A percentile compares a stretch with the other conserved stretches of the same genome.
These are phyloP conservation scores for Anadara kagoshimensis DNA, from an alignment of 1,140 invertebrate species.

Conservation along the genomic window DNA sequence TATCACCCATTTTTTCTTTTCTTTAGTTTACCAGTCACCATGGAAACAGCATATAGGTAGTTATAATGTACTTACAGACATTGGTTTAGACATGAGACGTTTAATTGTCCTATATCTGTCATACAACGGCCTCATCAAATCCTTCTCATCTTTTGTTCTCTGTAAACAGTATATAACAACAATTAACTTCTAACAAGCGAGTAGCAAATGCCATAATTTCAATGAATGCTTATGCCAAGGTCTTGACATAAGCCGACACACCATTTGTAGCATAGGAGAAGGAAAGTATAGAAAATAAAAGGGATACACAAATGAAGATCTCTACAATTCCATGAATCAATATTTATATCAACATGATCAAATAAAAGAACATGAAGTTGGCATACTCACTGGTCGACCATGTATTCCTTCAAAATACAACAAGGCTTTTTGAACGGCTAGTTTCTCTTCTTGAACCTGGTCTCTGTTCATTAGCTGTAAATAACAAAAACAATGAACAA, in stretches of 20 bases:
- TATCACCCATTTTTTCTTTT: no score
- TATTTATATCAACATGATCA: neutral
- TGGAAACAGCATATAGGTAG: neutral
- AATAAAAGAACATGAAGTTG: neutral
- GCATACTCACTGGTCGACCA: conserved; percentile 82
- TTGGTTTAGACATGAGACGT: conserved; percentile 81
- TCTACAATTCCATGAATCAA: no score
- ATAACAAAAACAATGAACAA: neutral
- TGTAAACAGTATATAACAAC: conserved; percentile 48
- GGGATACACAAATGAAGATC: neutral
- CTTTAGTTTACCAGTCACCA: neutral
- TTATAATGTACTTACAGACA: conserved; percentile 75
- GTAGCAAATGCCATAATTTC: no score
- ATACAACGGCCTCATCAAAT: conserved; percentile 89
- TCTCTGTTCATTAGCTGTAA: conserved; percentile 69
- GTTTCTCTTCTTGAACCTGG: conserved; percentile 89
- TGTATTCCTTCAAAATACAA: conserved; percentile 90
- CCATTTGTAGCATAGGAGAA: neutral
- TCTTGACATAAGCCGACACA: no score
- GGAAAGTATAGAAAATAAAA: neutral
- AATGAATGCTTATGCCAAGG: no score
- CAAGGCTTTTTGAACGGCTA: conserved; percentile 91
- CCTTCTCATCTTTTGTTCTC: conserved; percentile 85
- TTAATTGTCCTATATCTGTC: conserved; percentile 92
- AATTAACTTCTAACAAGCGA: no score